Conservation (phyloP, 2,113 vertebrate species). For the Tretioscincus oriximinensis region DNA sequence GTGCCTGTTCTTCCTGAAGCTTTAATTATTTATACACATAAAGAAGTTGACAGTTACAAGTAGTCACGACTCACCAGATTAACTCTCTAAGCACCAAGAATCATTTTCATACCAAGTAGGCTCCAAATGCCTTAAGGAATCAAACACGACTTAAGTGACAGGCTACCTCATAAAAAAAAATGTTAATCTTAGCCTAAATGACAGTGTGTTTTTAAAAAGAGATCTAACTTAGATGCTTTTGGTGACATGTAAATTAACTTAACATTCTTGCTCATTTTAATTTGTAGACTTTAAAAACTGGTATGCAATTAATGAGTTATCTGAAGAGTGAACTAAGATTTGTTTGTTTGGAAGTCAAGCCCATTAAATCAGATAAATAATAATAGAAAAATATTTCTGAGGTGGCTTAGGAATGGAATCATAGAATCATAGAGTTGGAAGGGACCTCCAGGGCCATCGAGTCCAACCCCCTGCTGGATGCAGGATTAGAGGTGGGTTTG, state of each 20-base stretch:
- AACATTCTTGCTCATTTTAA: conserved; percentile 32
- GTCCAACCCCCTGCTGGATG: too few species aligned
- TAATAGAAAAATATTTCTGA: too few species aligned
- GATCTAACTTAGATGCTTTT: neutral
- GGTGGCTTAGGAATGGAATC: too few species aligned
- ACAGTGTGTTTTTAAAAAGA: neutral
- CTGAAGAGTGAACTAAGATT: conserved; percentile 11
- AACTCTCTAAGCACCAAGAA: conserved; percentile 62
- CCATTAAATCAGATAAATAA: too few species aligned
- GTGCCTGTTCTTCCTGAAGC: conserved; percentile 66
- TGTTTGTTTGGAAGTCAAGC: neutral
- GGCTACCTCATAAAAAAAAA: conserved; percentile 16
- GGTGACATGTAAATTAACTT: conserved; percentile 31
- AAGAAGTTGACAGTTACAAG: conserved; percentile 73
- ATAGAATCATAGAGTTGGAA: too few species aligned
- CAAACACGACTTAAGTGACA: conserved; percentile 9
- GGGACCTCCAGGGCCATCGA: too few species aligned
- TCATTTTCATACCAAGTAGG: conserved; percentile 52
- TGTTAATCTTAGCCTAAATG: neutral
- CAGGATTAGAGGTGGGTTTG: too few species aligned
- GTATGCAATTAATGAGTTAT: conserved; percentile 4
- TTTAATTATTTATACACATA: conserved; percentile 81
- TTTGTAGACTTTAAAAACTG: neutral
- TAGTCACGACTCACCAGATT: conserved; percentile 75
- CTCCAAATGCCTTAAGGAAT: conserved; percentile 22